Percentiles rank a stretch among this genome's conserved stretches.
Conservation (phyloP, 2,888 invertebrate species). For the Tromatobia lineatoria region DNA sequence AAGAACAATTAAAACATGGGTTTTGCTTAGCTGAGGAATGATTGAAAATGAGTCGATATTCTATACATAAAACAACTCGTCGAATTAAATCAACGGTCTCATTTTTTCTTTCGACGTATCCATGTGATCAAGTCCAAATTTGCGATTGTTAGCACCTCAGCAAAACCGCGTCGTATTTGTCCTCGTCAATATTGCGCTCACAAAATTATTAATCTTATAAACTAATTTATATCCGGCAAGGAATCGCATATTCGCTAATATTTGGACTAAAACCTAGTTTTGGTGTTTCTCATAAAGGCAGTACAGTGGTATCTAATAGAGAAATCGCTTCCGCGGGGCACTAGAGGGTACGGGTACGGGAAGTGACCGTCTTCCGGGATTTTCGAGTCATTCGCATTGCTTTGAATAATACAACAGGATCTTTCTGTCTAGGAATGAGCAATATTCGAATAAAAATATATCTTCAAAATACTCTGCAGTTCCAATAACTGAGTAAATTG, state of each 20-base stretch:
- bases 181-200: conserved; percentile 19
- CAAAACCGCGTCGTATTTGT: conserved; percentile 31
- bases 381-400: conserved; percentile 13
- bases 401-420: conserved; percentile 37
- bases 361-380: conserved; percentile 11
- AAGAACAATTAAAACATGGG: conserved; percentile 24
- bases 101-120: conserved; percentile 19
- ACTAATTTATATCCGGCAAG: conserved; percentile 47
- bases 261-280: conserved; percentile 35
- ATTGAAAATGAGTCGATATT: conserved; percentile 43
- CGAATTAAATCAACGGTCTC: conserved; percentile 30
- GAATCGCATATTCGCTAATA: conserved; percentile 33
- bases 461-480: too few relatives aligned
- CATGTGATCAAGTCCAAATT: conserved; percentile 47
- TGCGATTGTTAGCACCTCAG: conserved; percentile 46
- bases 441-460: too few relatives aligned
- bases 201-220: conserved; percentile 44
- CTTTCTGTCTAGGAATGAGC: background rate
- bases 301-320: conserved; percentile 46
- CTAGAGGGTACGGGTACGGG: background rate
- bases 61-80: conserved; percentile 38
- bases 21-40: conserved; percentile 41
- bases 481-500: too few relatives aligned
- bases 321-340: conserved; percentile 17
- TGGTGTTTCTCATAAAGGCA: conserved; percentile 60